These are phyloP conservation scores for Nezara viridula DNA, from an alignment of 2,888 invertebrate species.

Conservation along the genomic window DNA sequence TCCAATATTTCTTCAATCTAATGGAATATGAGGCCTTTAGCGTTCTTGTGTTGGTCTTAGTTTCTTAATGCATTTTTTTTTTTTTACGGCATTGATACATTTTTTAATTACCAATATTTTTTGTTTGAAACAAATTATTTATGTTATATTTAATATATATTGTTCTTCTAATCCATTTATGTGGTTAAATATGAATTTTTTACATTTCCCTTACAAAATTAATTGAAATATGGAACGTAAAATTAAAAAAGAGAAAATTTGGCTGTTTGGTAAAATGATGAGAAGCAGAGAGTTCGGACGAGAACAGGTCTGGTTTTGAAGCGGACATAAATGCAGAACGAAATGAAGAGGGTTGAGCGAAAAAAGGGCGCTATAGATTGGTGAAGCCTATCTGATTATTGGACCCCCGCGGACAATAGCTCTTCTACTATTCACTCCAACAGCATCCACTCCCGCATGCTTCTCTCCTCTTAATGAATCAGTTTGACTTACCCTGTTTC, in stretches of 20 bases:
- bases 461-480: not conserved
- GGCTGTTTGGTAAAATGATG: not conserved
- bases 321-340: conserved; percentile 2
- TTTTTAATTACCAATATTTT: too few relatives aligned
- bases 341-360: not conserved
- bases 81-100: too few relatives aligned
- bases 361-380: conserved; percentile 9
- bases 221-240: too few relatives aligned
- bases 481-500: not conserved
- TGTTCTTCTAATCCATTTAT: too few relatives aligned
- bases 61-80: too few relatives aligned
- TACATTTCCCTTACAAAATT: too few relatives aligned
- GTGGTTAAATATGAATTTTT: too few relatives aligned
- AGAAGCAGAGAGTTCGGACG: not conserved
- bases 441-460: not conserved
- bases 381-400: not conserved
- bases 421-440: not conserved
- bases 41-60: too few relatives aligned
- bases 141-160: too few relatives aligned
- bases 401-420: not conserved
- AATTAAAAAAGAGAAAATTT: not conserved
- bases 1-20: too few relatives aligned
- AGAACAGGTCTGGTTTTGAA: not conserved
- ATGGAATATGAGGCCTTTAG: too few relatives aligned
- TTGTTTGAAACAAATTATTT: too few relatives aligned